phyloP scores from a whole-genome alignment of 2,888 invertebrate genomes.

The Mycalesis mineus region DNA sequence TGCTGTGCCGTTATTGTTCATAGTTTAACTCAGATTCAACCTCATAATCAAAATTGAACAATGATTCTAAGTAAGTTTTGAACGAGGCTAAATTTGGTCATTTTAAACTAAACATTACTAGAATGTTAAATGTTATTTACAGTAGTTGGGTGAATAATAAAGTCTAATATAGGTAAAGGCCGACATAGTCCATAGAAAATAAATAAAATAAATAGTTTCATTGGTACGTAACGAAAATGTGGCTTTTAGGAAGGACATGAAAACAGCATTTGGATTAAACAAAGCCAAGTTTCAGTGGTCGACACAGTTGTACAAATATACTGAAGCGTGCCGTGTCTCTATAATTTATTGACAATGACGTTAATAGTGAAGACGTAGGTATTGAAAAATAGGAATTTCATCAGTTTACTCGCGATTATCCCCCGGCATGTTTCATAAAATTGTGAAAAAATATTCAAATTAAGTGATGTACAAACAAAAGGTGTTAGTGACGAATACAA shows the following conservation, averaged over 20 bases:
- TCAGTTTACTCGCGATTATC: conserved; percentile 12
- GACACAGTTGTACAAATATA: conserved; percentile 60
- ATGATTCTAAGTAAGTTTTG: too few relatives aligned
- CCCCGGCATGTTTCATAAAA: conserved; percentile 26
- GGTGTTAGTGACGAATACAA: conserved; percentile 54
- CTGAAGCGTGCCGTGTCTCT: conserved; percentile 56
- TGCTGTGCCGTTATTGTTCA: too few relatives aligned
- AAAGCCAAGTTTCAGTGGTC: conserved; percentile 43
- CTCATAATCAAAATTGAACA: too few relatives aligned
- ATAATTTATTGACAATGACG: conserved; percentile 36
- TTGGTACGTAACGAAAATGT: conserved; percentile 30
- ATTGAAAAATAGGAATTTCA: conserved; percentile 11
- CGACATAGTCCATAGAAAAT: too few relatives aligned
- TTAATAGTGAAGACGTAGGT: conserved; percentile 23
- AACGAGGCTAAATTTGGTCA: too few relatives aligned
- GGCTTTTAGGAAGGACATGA: conserved; percentile 21
- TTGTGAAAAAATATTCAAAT: conserved; percentile 21
- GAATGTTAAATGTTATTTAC: too few relatives aligned
- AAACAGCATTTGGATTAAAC: conserved; percentile 17
- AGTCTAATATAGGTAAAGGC: too few relatives aligned
- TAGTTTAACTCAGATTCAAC: too few relatives aligned
- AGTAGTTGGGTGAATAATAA: too few relatives aligned
- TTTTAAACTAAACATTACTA: too few relatives aligned
- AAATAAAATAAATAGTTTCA: conserved; percentile 53
- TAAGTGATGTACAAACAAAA: conserved; percentile 53